Evolutionary conservation across 2,888 invertebrate genomes (phyloP).

Genomic region (Cyrtodaria siliqua): DNA sequence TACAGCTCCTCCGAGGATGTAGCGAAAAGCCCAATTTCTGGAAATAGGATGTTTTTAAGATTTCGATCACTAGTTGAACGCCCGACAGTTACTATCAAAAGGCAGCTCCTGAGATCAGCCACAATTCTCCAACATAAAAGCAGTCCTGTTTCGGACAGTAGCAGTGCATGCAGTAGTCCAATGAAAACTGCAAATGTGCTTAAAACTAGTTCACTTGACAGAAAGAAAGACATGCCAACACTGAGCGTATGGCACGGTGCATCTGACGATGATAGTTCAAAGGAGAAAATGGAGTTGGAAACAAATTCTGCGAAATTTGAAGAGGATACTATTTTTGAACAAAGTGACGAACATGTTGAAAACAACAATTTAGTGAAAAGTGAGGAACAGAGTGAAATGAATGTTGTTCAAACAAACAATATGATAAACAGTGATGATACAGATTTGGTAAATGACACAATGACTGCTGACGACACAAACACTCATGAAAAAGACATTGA

Average conservation of each 20-base stretch:
- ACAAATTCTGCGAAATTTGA: neutral
- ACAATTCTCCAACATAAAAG: slow-evolving; percentile 68
- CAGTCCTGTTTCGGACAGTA: slow-evolving; percentile 34
- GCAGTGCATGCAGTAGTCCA: neutral
- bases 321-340: neutral
- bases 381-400: neutral
- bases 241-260: neutral
- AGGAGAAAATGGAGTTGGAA: neutral
- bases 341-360: no score
- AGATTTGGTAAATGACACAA: neutral
- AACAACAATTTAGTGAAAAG: neutral
- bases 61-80: slow-evolving; percentile 56
- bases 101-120: slow-evolving; percentile 56
- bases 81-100: slow-evolving; percentile 42
- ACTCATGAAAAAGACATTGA: slow-evolving; percentile 45
- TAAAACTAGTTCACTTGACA: slow-evolving; percentile 52
- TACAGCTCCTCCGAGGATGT: slow-evolving; percentile 58
- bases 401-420: neutral
- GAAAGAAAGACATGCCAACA: slow-evolving; percentile 50
- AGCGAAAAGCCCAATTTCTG: slow-evolving; percentile 18
- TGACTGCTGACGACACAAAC: neutral
- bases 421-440: neutral
- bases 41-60: slow-evolving; percentile 42
- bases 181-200: neutral
- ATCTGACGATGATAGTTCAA: neutral